These are phyloP conservation scores for Smutsia temminckii DNA, from an alignment of 2,797 vertebrate genomes.

Conservation along the genomic window DNA sequence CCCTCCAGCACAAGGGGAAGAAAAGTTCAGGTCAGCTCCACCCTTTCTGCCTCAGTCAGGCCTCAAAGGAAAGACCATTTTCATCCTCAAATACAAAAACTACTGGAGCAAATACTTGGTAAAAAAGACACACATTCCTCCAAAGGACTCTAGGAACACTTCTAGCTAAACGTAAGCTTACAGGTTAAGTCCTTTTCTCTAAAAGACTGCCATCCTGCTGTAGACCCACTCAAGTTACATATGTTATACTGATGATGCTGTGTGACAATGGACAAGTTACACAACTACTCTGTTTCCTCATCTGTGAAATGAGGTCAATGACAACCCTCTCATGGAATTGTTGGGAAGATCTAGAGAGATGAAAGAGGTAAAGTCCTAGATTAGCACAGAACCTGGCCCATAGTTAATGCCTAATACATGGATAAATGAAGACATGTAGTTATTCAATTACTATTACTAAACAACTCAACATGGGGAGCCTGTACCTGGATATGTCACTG, in stretches of 20 bases:
- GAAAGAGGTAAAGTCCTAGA: not conserved
- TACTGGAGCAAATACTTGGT: not conserved
- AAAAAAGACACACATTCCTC: not conserved
- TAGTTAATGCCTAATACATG: not conserved
- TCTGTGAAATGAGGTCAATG: not conserved
- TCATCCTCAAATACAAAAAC: not conserved
- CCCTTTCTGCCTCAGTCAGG: not conserved
- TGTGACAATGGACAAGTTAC: not conserved
- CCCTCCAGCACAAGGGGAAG: not conserved
- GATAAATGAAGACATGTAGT: too few relatives aligned
- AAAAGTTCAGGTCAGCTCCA: too few relatives aligned
- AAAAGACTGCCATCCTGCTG: not conserved
- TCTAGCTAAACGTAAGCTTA: not conserved
- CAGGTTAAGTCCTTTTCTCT: not conserved
- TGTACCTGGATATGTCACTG: not conserved
- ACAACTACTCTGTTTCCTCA: not conserved
- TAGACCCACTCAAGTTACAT: not conserved
- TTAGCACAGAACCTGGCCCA: not conserved
- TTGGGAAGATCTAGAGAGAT: not conserved
- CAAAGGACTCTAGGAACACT: not conserved
- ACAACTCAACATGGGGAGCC: not conserved
- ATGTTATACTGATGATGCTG: accelerated
- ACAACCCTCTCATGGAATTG: not conserved
- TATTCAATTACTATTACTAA: not conserved
- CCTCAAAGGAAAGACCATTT: not conserved